These are phyloP conservation scores for Scopus umbretta DNA, from an alignment of 2,113 vertebrate genomes.

Conservation along the genomic window DNA sequence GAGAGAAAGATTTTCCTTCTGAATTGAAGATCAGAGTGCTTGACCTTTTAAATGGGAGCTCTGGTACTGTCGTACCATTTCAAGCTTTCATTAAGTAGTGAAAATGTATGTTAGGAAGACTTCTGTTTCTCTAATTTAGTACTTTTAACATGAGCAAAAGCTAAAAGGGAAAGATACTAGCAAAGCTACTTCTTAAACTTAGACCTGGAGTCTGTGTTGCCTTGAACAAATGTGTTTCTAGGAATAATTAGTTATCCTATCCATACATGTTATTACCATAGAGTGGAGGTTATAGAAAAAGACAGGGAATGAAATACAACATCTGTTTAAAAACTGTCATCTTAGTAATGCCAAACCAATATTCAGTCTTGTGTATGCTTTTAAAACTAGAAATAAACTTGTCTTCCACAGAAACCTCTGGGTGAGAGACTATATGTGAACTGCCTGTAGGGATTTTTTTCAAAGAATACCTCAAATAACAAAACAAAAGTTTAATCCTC, in stretches of 20 bases:
- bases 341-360: neutral
- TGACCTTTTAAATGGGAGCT: slow-evolving; percentile 40
- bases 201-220: neutral
- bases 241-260: neutral
- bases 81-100: neutral
- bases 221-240: neutral
- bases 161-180: neutral
- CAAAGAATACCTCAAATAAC: neutral
- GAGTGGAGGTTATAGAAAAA: neutral
- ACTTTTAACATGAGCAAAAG: neutral
- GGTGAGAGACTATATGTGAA: neutral
- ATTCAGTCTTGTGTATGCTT: neutral
- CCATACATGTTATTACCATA: neutral
- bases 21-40: slow-evolving; percentile 28
- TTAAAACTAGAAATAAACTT: neutral
- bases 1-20: slow-evolving; percentile 6
- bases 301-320: neutral
- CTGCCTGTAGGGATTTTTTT: neutral
- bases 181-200: slow-evolving; percentile 10
- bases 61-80: neutral
- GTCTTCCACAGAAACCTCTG: neutral
- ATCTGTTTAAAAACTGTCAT: neutral
- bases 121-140: neutral
- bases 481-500: neutral
- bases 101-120: slow-evolving; percentile 21